These are phyloP conservation scores for Chaetops frenatus DNA, from an alignment of 2,113 vertebrate genomes.

Conservation along the genomic window DNA sequence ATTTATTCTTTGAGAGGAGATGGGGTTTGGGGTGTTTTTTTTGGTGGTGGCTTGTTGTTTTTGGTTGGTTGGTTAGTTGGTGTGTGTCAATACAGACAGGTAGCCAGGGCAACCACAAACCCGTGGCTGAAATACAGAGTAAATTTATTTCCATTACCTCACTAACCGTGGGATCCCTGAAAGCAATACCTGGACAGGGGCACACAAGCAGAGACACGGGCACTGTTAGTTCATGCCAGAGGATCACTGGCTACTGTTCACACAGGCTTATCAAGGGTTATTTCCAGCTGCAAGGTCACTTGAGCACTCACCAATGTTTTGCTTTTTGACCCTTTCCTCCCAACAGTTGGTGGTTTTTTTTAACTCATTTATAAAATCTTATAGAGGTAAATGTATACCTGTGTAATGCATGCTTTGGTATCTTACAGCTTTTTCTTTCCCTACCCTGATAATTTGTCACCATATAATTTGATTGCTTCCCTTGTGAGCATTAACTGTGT, in stretches of 20 bases:
- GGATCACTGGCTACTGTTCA: not conserved
- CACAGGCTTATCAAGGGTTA: not conserved
- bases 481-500: not conserved
- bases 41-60: not conserved
- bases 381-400: not conserved
- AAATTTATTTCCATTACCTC: not conserved
- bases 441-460: not conserved
- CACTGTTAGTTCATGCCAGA: not conserved
- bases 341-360: not conserved
- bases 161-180: not conserved
- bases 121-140: not conserved
- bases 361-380: not conserved
- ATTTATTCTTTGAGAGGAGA: not conserved
- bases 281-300: not conserved
- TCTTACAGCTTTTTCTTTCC: not conserved
- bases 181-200: not conserved
- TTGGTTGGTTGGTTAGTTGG: not conserved
- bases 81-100: not conserved
- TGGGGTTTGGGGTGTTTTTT: not conserved
- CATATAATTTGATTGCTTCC: not conserved
- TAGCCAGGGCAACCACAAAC: not conserved
- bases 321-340: not conserved
- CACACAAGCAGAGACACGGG: not conserved
- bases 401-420: not conserved
- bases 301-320: not conserved